These are phyloP conservation scores for Illadopsis cleaveri DNA, from an alignment of 2,113 vertebrate species.

Conservation along the genomic window DNA sequence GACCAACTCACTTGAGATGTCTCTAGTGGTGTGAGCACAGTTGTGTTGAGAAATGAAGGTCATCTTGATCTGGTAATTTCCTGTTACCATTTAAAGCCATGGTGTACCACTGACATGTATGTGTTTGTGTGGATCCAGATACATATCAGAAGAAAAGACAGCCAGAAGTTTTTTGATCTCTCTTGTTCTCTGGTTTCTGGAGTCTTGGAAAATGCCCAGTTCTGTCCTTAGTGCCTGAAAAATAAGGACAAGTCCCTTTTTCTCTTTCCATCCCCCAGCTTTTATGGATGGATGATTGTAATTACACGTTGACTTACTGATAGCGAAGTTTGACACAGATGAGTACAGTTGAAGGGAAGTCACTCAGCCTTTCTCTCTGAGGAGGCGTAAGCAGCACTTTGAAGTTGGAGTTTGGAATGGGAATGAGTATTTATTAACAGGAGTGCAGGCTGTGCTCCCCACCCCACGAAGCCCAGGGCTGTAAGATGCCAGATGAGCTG, in stretches of 20 bases:
- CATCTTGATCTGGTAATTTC: not conserved
- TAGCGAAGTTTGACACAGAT: not conserved
- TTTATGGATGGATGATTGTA: not conserved
- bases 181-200: not conserved
- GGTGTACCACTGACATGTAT: not conserved
- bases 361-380: not conserved
- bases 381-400: not conserved
- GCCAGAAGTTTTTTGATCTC: not conserved
- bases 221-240: not conserved
- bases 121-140: not conserved
- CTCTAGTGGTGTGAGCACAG: accelerated
- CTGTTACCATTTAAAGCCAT: not conserved
- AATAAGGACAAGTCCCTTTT: not conserved
- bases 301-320: not conserved
- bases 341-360: not conserved
- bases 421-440: not conserved
- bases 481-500: not conserved
- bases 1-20: not conserved
- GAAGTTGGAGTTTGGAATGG: conserved; percentile 20
- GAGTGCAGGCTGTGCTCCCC: not conserved
- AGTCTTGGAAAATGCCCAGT: not conserved
- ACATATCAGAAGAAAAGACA: accelerated
- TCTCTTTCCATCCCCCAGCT: not conserved
- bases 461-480: not conserved
- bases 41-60: not conserved